Base-by-base conservation (phyloP, 1,140 invertebrate genomes). In the Microplitis mediator region DNA sequence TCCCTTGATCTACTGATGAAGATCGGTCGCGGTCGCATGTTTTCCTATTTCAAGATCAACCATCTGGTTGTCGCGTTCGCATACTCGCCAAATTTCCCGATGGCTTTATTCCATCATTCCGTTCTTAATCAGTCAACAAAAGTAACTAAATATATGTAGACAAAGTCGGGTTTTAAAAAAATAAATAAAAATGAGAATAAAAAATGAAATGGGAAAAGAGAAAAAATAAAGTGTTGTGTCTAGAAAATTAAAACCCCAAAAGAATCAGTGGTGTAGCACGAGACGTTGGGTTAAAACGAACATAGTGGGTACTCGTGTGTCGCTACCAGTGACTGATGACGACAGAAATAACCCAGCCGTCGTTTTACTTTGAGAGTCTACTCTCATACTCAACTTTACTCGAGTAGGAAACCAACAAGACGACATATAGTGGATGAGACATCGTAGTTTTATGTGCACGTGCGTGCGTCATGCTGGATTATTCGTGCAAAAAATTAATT, bases 271-370 rank as follows among this genome's bases (percentile, higher is more conserved):
- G 9, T 4, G n/a, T 65, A 3, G 39, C 31, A 63, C 51, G 62
- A 71, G 50, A 71, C 70, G 69, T 67, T 61, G 60, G 11, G 39
- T 45, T 45, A 45, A 45, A 45, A 45, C 39, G 39, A 45, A 6
- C 65, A 67, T 70, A 72, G 58, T 61, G 61, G 65, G 58, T n/a
- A 51, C 52, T 67, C 56, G 16, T 34, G 31, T 52, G 39, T 66
- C 45, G 71, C 54, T 39, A 69, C 70, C 61, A 71, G 74, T 72
- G 74, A 75, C 74, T 75, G 74, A 75, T 75, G 74, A 75, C 70
- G 71, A 75, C 74, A 70, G 68, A 70, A 75, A 75, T 75, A 75
- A 72, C 67, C 69, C 69, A 45, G 45, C 45, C 54, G 36, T 58
- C 34, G 71, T 45, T 45, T 45, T 45, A 45, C 56, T 58, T 58